These are phyloP conservation scores for Hirundichthys speculiger DNA, from an alignment of 2,113 vertebrate species.

Conservation along the genomic window DNA sequence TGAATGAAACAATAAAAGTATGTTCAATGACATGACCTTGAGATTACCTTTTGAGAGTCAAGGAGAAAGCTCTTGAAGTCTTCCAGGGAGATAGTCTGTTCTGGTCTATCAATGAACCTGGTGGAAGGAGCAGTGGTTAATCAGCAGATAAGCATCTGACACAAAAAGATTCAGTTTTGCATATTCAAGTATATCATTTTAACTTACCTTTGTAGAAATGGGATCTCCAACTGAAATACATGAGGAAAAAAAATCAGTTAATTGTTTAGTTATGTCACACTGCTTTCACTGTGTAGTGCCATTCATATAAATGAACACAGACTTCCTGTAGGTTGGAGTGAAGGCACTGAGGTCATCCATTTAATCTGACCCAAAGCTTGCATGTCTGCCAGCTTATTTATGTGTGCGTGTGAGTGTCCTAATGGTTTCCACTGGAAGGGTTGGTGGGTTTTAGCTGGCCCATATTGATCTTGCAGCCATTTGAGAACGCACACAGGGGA, in stretches of 20 bases:
- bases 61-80: slow-evolving; percentile 92
- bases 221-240: slow-evolving; percentile 88
- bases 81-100: slow-evolving; percentile 86
- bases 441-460: slow-evolving; percentile 67
- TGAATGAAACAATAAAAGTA: background rate
- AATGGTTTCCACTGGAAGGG: slow-evolving; percentile 74
- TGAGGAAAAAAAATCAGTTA: slow-evolving; percentile 11
- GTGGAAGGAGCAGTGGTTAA: slow-evolving; percentile 19
- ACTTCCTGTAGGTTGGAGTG: slow-evolving; percentile 38
- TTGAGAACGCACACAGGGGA: slow-evolving; percentile 72
- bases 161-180: background rate
- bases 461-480: slow-evolving; percentile 80
- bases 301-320: slow-evolving; percentile 11
- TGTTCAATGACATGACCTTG: background rate
- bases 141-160: slow-evolving; percentile 5
- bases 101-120: slow-evolving; percentile 87
- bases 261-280: slow-evolving; percentile 14
- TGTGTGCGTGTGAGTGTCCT: slow-evolving; percentile 51
- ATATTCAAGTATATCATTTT: background rate
- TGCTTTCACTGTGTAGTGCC: slow-evolving; percentile 5
- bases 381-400: slow-evolving; percentile 40
- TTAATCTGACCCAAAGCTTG: slow-evolving; percentile 56
- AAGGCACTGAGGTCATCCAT: slow-evolving; percentile 69
- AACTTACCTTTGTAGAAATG: slow-evolving; percentile 85
- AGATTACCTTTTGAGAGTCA: slow-evolving; percentile 89